Evolutionary conservation across 2,888 invertebrate genomes (phyloP).

Genomic region (Dicyrtomina minuta): DNA sequence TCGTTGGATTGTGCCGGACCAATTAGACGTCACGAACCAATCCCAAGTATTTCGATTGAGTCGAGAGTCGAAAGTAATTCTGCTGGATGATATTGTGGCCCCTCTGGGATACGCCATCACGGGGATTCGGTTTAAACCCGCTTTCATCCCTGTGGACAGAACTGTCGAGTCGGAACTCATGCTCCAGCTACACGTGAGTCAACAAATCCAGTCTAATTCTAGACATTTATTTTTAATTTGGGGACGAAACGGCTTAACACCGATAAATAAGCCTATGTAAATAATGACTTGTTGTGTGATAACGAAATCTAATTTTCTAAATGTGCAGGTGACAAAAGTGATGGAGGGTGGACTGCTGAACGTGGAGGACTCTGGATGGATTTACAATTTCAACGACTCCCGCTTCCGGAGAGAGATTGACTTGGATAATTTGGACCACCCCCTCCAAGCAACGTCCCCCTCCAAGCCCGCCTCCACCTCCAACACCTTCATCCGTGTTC

Average conservation of each 20-base stretch:
- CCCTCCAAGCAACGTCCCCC: neutral
- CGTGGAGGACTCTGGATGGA: conserved; percentile 22
- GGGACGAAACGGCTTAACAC: too few species aligned
- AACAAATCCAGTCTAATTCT: neutral
- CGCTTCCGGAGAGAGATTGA: conserved; percentile 12
- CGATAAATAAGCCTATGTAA: too few species aligned
- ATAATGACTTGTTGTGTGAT: too few species aligned
- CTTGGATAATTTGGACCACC: conserved; percentile 14
- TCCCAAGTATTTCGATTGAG: conserved; percentile 29
- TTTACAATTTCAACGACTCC: conserved; percentile 25
- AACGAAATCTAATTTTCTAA: too few species aligned
- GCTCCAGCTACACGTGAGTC: conserved; percentile 32
- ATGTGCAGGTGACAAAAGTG: conserved; percentile 29
- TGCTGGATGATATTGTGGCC: conserved; percentile 23
- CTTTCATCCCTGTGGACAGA: conserved; percentile 24
- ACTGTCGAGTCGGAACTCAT: conserved; percentile 17
- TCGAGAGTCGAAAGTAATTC: conserved; percentile 21
- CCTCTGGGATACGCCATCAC: conserved; percentile 32
- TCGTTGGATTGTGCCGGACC: conserved; percentile 17
- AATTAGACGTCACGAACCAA: neutral
- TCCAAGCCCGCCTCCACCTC: conserved; percentile 10
- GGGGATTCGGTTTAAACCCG: conserved; percentile 24
- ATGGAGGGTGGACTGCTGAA: conserved; percentile 15
- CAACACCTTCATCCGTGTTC: conserved; percentile 26
- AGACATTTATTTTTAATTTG: neutral